phyloP scores from a whole-genome alignment of 1,140 invertebrate genomes.

The Planococcus citri region DNA sequence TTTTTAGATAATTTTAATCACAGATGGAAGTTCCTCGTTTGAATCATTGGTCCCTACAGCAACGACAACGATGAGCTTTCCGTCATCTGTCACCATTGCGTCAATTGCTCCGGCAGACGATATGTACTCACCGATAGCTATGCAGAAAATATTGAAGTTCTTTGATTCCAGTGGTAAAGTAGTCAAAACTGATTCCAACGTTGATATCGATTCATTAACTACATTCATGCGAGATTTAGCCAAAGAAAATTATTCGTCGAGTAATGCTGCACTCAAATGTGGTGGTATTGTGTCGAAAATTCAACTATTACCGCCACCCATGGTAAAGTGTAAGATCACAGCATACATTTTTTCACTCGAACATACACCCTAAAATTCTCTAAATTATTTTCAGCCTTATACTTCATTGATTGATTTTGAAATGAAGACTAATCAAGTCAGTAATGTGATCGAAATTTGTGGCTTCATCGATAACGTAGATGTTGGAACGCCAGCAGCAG shows the following conservation, averaged over 20 bases:
- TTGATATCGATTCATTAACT: constrained; percentile 45
- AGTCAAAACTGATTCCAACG: background rate
- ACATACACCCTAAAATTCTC: too few species aligned
- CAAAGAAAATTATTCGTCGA: constrained; percentile 64
- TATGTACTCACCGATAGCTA: background rate
- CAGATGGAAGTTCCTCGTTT: constrained; percentile 50
- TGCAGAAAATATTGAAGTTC: background rate
- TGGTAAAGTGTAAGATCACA: constrained; percentile 35
- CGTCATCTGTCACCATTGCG: constrained; percentile 14
- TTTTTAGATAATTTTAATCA: constrained; percentile 53
- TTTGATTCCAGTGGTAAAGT: background rate
- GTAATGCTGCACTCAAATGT: constrained; percentile 59
- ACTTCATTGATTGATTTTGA: constrained; percentile 53
- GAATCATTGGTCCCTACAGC: background rate
- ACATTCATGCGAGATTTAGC: constrained; percentile 57
- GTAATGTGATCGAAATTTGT: constrained; percentile 58
- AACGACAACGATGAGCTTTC: constrained; percentile 37
- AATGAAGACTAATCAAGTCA: constrained; percentile 42
- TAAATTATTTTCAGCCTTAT: constrained; percentile 39
- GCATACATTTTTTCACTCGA: background rate
- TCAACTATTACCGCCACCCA: constrained; percentile 61
- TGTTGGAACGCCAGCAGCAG: constrained; percentile 82
- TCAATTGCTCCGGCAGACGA: background rate
- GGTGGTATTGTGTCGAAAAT: constrained; percentile 61
- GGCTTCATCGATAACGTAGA: constrained; percentile 73